Conservation (phyloP, 1,140 invertebrate genomes). For the Nephotettix cincticeps region DNA sequence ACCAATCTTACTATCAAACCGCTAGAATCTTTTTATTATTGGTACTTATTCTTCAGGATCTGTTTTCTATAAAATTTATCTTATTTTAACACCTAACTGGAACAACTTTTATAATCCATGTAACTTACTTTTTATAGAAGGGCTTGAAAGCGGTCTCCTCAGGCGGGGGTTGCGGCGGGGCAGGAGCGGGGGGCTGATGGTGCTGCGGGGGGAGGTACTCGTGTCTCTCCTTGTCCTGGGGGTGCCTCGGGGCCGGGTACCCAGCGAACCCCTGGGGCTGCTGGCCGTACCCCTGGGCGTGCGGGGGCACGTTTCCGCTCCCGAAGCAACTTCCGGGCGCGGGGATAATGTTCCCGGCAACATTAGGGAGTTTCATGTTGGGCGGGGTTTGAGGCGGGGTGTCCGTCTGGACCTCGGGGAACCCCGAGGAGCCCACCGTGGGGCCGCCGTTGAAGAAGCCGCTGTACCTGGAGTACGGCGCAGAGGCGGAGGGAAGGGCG, state of each 20-base stretch:
- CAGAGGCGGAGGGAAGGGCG: constrained; percentile 44
- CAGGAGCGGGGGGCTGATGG: constrained; percentile 38
- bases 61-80: too few species aligned
- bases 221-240: constrained; percentile 20
- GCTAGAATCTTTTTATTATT: too few species aligned
- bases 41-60: too few species aligned
- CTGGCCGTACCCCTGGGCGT: constrained; percentile 11
- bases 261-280: neutral
- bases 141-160: constrained; percentile 73
- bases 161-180: constrained; percentile 52
- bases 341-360: constrained; percentile 43
- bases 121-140: constrained; percentile 83
- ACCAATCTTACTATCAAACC: too few species aligned
- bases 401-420: constrained; percentile 85
- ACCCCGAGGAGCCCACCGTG: constrained; percentile 53
- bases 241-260: constrained; percentile 26
- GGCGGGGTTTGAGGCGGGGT: constrained; percentile 90
- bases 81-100: too few species aligned
- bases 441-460: constrained; percentile 54
- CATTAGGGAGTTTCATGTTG: constrained; percentile 82
- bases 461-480: constrained; percentile 52
- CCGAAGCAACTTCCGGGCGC: constrained; percentile 43
- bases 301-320: constrained; percentile 23
- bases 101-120: too few species aligned
- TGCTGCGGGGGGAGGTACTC: constrained; percentile 30